Conservation (phyloP, 2,888 invertebrate genomes). For the Acrobasis repandana region DNA sequence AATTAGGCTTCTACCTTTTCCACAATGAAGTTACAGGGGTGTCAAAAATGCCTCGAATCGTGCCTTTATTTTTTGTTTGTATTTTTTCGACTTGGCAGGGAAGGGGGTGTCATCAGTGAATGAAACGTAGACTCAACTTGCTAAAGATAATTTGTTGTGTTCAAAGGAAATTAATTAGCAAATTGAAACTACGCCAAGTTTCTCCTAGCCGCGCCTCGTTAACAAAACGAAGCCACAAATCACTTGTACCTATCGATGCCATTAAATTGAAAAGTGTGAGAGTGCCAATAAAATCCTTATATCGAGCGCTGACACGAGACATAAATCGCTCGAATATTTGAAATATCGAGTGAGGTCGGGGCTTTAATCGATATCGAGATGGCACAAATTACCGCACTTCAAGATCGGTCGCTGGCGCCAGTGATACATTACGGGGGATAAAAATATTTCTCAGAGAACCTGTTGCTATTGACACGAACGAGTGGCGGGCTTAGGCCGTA, state of each 20-base stretch:
- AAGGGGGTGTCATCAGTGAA: no score
- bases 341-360: conserved; percentile 44
- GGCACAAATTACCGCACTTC: conserved; percentile 51
- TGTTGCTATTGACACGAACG: conserved; percentile 67
- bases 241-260: conserved; percentile 58
- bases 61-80: no score
- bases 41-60: no score
- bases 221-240: conserved; percentile 35
- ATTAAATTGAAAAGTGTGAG: conserved; percentile 55
- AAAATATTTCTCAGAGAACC: conserved; percentile 75
- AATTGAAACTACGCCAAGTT: neutral
- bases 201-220: conserved; percentile 22
- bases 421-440: conserved; percentile 74
- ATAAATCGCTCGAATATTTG: conserved; percentile 59
- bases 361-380: conserved; percentile 55
- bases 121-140: no score
- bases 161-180: neutral
- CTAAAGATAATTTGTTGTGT: neutral
- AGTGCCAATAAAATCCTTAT: conserved; percentile 60
- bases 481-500: conserved; percentile 45
- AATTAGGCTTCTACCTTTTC: no score
- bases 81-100: no score
- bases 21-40: no score
- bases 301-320: conserved; percentile 55
- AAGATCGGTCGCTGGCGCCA: conserved; percentile 53